phyloP scores from a whole-genome alignment of 2,113 vertebrate species.

The Spilogale gracilis region DNA sequence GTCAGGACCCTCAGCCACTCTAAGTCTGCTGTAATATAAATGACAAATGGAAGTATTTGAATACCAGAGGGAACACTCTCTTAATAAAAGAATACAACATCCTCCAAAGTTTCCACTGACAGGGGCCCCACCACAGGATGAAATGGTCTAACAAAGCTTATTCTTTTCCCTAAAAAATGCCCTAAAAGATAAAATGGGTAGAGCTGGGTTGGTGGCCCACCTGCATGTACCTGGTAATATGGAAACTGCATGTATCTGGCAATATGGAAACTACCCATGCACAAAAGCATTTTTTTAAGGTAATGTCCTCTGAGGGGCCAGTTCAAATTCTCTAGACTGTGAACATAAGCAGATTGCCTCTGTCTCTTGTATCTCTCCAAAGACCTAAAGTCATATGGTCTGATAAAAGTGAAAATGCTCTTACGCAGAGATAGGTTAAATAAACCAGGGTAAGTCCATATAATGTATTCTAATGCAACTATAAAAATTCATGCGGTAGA shows the following conservation, averaged over 20 bases:
- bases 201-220: neutral
- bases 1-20: neutral
- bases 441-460: constrained; percentile 38
- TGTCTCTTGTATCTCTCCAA: neutral
- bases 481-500: constrained; percentile 46
- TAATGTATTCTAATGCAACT: neutral
- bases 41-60: neutral
- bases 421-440: constrained; percentile 13
- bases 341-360: neutral
- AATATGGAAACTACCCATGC: neutral
- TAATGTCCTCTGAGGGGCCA: neutral
- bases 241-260: neutral
- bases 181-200: neutral
- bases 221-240: neutral
- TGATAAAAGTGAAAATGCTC: neutral
- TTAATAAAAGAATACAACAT: neutral
- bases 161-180: neutral
- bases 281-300: neutral
- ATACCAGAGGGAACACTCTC: neutral
- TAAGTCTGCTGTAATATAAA: neutral
- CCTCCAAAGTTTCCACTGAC: neutral
- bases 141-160: neutral
- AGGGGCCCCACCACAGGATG: neutral
- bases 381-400: neutral
- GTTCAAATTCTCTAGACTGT: neutral